Percentiles rank a stretch among this genome's conserved stretches.
Conservation (phyloP, 1,140 invertebrate genomes). For the Steinernema feltiae region DNA sequence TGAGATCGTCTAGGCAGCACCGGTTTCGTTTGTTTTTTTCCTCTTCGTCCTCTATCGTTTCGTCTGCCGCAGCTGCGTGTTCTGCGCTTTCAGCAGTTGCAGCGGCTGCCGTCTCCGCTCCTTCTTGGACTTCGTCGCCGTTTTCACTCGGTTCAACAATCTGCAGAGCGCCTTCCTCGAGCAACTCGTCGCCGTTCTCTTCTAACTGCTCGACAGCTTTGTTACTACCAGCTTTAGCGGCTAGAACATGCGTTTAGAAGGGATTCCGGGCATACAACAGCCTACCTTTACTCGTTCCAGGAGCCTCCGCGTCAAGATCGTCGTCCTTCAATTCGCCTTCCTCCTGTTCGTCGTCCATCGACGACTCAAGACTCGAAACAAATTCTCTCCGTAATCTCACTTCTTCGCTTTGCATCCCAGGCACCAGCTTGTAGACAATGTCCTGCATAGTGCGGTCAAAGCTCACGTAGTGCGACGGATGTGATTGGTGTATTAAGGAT, state of each 20-base stretch:
- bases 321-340: conserved; percentile 25
- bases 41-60: conserved; percentile 2
- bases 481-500: conserved; percentile 61
- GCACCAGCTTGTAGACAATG: conserved; percentile 59
- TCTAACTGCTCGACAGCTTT: no score
- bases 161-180: not conserved
- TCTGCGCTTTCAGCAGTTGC: no score
- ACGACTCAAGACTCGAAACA: not conserved
- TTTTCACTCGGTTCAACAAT: no score
- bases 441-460: conserved; percentile 59
- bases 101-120: no score
- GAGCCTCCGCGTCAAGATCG: conserved; percentile 16
- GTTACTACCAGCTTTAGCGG: no score
- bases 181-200: no score
- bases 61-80: no score
- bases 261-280: no score
- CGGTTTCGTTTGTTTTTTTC: not conserved
- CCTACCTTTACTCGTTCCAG: no score
- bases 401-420: conserved; percentile 54
- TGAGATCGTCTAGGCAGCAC: conserved; percentile 9
- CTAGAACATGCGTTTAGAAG: no score
- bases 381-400: conserved; percentile 35
- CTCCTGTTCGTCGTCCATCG: conserved; percentile 12
- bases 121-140: no score
- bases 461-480: conserved; percentile 59